Percentiles rank a stretch among this genome's conserved stretches.
These are phyloP conservation scores for Diaperis boleti DNA, from an alignment of 2,888 invertebrate species.

Conservation along the genomic window DNA sequence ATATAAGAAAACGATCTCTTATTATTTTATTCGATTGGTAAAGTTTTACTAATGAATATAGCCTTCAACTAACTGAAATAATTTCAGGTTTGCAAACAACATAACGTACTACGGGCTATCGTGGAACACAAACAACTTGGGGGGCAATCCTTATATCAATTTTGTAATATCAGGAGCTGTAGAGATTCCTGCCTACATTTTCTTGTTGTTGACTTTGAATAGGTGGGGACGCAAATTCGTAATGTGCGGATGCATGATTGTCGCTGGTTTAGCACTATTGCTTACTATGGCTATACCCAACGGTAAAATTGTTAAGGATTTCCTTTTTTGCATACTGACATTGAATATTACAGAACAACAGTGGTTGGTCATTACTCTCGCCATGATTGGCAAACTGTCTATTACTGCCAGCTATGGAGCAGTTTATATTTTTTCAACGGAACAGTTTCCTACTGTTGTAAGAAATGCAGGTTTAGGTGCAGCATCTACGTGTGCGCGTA, in stretches of 20 bases:
- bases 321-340: too few species aligned
- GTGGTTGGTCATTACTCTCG: constrained; percentile 72
- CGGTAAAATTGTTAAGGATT: constrained; percentile 66
- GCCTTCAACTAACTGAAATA: constrained; percentile 21
- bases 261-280: constrained; percentile 72
- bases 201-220: constrained; percentile 76
- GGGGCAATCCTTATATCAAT: constrained; percentile 79
- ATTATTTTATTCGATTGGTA: constrained; percentile 82
- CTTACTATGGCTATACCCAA: constrained; percentile 71
- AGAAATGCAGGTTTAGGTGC: constrained; percentile 75
- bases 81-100: constrained; percentile 81
- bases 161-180: constrained; percentile 81
- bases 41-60: constrained; percentile 48
- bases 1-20: constrained; percentile 74
- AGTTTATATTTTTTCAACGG: constrained; percentile 79
- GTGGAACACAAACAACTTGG: constrained; percentile 79
- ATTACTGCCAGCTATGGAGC: constrained; percentile 82
- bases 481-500: constrained; percentile 73
- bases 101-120: constrained; percentile 84
- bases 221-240: constrained; percentile 78
- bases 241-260: constrained; percentile 77
- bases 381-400: constrained; percentile 79
- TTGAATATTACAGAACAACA: constrained; percentile 67
- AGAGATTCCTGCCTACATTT: constrained; percentile 79
- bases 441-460: constrained; percentile 82